Percentiles rank a stretch among this genome's conserved stretches.
phyloP scores from a whole-genome alignment of 1,140 invertebrate genomes.

The Cydia splendana region DNA sequence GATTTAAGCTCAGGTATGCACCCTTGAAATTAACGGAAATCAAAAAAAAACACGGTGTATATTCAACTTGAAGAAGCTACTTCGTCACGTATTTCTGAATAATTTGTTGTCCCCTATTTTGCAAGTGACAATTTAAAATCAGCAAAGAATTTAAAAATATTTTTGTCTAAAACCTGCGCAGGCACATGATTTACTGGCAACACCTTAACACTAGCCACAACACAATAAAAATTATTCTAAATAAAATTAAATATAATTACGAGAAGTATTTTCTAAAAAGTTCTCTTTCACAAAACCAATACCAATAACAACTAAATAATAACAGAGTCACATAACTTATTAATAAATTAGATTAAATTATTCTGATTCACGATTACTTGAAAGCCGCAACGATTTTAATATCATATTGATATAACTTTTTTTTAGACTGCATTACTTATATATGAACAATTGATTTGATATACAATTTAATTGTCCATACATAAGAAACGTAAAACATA shows the following conservation, averaged over 20 bases:
- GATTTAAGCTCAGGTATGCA: too few species aligned
- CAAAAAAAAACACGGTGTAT: too few species aligned
- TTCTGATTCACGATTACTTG: constrained; percentile 60
- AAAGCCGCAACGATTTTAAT: constrained; percentile 77
- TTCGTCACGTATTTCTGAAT: too few species aligned
- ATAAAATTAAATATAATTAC: constrained; percentile 47
- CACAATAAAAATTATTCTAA: constrained; percentile 54
- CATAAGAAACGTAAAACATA: constrained; percentile 50
- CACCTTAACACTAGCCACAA: constrained; percentile 48
- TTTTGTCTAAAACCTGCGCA: too few species aligned
- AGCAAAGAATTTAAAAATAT: too few species aligned
- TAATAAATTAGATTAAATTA: constrained; percentile 71
- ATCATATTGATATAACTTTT: constrained; percentile 73
- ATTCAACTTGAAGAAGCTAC: too few species aligned
- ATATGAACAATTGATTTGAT: constrained; percentile 44
- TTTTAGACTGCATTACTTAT: constrained; percentile 56
- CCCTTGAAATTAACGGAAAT: too few species aligned
- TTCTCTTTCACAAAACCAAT: constrained; percentile 48
- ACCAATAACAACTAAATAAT: constrained; percentile 46
- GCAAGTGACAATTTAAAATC: too few species aligned
- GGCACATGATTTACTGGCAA: constrained; percentile 36
- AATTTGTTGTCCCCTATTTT: too few species aligned
- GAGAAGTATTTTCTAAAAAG: constrained; percentile 41
- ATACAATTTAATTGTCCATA: constrained; percentile 38
- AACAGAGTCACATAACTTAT: constrained; percentile 65